Base-by-base conservation (phyloP, 1,140 invertebrate genomes). In the Drosophila aff. region DNA sequence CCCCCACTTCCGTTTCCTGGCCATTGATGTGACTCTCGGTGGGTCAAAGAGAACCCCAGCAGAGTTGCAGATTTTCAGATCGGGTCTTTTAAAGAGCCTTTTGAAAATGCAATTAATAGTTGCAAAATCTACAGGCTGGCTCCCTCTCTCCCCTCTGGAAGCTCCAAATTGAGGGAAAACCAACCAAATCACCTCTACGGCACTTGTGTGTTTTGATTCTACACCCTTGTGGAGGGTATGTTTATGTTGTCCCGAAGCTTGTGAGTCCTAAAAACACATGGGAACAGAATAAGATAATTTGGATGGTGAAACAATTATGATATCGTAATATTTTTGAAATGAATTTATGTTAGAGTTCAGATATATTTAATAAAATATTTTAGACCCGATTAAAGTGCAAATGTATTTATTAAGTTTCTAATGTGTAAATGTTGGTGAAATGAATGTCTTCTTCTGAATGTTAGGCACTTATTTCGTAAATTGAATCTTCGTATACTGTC, bases 1-100 rank as follows among this genome's bases (percentile, higher is more conserved):
- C 76, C 76, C 49, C 50, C 60, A 66, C 83, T 83, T 86, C 83
- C 83, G 79, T 67, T 82, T 85, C 83, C 79, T 65, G 61, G 13
- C 68, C 69, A 73, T 68, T 68, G 44, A 69, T 69, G 66, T 69
- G 66, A 68, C 63, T 68, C 49, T 53, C 28, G 62, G 26, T 31
- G 13, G 38, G 31, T 52, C 31, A 21, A 4, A n/a, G 21, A 13
- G 13, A 31, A 16, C 15, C 9, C 9, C 18, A 57, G 53, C 36
- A 40, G 18, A 33, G n/a, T 26, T 16, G 23, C 59, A 11, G 21
- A 31, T 18, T 46, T 44, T 18, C 15, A 9, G 21, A n/a, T 15
- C 26, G 16, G 11, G 2, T 16, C 43, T 31, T 31, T 60, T 41
- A 36, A 41, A 36, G 36, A 40, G 41, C 16, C 36, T 28, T 26